These are phyloP conservation scores for Acronicta leporina DNA, from an alignment of 2,888 invertebrate genomes.

Conservation along the genomic window DNA sequence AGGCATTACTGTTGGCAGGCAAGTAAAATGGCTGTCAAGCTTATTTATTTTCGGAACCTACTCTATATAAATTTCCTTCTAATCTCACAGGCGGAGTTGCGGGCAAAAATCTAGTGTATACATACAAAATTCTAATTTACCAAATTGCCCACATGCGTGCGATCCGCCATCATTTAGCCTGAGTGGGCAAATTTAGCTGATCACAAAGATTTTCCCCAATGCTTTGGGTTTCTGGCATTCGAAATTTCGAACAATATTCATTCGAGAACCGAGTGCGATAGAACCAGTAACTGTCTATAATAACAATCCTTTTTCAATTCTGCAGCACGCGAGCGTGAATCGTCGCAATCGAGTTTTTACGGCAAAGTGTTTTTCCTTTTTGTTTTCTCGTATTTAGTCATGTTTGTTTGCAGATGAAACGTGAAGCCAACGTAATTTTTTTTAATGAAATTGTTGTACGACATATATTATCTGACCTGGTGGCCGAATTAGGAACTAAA, in stretches of 20 bases:
- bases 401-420: conserved; percentile 16
- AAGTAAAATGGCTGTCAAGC: no score
- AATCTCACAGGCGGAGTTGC: neutral
- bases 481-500: no score
- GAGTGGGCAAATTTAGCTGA: conserved; percentile 24
- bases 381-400: conserved; percentile 13
- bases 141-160: conserved; percentile 18
- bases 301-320: conserved; percentile 55
- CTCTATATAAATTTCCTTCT: no score
- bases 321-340: conserved; percentile 37
- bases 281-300: conserved; percentile 42
- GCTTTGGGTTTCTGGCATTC: conserved; percentile 10
- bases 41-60: neutral
- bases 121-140: conserved; percentile 37
- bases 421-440: no score
- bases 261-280: conserved; percentile 33
- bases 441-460: no score
- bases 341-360: conserved; percentile 55
- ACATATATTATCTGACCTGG: no score
- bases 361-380: conserved; percentile 13
- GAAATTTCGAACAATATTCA: conserved; percentile 8
- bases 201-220: conserved; percentile 23
- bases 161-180: neutral
- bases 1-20: no score
- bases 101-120: neutral